Evolutionary conservation across 2,888 invertebrate genomes (phyloP).

Genomic region (Drosophila koepferae): DNA sequence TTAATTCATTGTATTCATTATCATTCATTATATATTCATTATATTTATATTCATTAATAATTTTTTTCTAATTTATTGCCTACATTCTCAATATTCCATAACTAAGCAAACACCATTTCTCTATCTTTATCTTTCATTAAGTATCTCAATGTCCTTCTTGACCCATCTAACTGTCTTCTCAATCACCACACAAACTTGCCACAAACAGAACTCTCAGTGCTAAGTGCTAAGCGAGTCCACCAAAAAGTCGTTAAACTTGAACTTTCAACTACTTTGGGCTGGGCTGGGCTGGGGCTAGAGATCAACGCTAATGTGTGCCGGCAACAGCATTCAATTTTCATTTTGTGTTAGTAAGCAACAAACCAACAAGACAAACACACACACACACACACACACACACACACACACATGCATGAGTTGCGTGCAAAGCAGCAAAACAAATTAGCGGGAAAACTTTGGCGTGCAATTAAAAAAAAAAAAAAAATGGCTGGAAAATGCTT

Average conservation of each 20-base stretch:
- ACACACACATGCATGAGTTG: neutral
- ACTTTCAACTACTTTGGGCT: constrained; percentile 34
- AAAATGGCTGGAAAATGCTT: constrained; percentile 35
- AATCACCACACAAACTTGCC: constrained; percentile 19
- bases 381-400: neutral
- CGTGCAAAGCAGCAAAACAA: constrained; percentile 63
- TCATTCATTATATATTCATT: too few species aligned
- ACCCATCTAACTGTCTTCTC: constrained; percentile 27
- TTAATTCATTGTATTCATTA: neutral
- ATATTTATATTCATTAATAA: neutral
- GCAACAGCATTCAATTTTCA: constrained; percentile 60
- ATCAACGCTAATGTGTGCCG: constrained; percentile 59
- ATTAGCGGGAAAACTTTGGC: constrained; percentile 72
- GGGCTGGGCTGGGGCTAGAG: constrained; percentile 5
- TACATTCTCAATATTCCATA: neutral
- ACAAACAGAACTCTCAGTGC: constrained; percentile 9
- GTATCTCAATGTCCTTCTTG: constrained; percentile 1
- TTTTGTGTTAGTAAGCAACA: constrained; percentile 41
- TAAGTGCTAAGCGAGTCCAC: constrained; percentile 28
- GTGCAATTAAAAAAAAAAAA: constrained; percentile 71
- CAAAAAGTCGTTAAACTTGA: constrained; percentile 56
- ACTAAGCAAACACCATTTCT: too few species aligned
- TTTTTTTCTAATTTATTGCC: neutral
- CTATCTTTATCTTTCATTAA: neutral
- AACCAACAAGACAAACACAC: neutral